Base-by-base conservation (phyloP, 2,888 invertebrate species). In the Torymus aiolomorphi region DNA sequence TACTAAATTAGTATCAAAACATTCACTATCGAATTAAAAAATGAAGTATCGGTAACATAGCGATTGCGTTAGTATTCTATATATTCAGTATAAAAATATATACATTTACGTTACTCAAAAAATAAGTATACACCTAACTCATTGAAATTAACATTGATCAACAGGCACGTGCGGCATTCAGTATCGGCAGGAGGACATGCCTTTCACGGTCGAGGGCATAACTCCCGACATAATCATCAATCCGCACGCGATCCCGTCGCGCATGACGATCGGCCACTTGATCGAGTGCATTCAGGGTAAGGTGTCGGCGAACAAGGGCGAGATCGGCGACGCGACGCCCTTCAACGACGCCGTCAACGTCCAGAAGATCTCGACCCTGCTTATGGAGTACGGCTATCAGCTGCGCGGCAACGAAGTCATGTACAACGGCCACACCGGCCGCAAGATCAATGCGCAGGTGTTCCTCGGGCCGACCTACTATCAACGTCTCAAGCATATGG, bases 261-360 rank as follows among this genome's bases (percentile, higher is more conserved):
- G 99, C 94, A 99, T 99, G 99, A 99, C 99, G 89, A 98, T 99
- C 93, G 99, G 99, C 91, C 99, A 99, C 93, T 98, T 99, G 93
- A 99, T 99, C 91, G 99, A 99, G 91, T 99, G 99, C 90, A 95
- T 99, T 86, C 99, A 99, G 92, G 98, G 97, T 74, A 96, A 95
- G 88, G 94, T 94, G 62, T 92, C 92, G 0, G 88, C 89, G 0
- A 89, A 89, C 80, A 89, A 90, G 84, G 89, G 99, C 20, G 99
- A 99, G 94, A 99, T 99, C 86, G 99, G 99, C 89, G 99, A 99
- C 91, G 99, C 99, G 0, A 99, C 99, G 4, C 99, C 99, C 1
- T 99, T 99, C 90, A 99, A 99, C 89, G 99, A 99, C 91, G 97
- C 98, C 83, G 99, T 99, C 24, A 99, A 99, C 91, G 99, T 99